Percentiles rank a stretch among this genome's conserved stretches.
Evolutionary conservation across 2,888 invertebrate species (phyloP).

Genomic region (Neocrepidodera transversa): DNA sequence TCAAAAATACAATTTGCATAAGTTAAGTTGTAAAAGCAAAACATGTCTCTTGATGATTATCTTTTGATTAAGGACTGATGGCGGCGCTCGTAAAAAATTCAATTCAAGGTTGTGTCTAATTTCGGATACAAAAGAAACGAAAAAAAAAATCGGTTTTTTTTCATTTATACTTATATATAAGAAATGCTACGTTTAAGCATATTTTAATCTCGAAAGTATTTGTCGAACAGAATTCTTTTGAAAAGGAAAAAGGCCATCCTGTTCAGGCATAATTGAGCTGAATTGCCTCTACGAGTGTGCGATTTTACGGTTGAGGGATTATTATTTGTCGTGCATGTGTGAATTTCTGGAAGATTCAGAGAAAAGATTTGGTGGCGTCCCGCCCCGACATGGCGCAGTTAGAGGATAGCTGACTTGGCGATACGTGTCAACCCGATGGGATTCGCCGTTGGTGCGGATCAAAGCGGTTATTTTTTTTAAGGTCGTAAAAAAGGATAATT

Average conservation of each 20-base stretch:
- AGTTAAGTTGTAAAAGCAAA: constrained; percentile 51
- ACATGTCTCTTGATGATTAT: constrained; percentile 35
- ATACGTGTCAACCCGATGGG: constrained; percentile 33
- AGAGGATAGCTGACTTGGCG: constrained; percentile 33
- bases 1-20: constrained; percentile 56
- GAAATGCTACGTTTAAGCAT: too few relatives aligned
- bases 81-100: constrained; percentile 12
- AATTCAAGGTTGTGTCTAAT: constrained; percentile 2
- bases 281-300: constrained; percentile 18
- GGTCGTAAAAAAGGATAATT: constrained; percentile 4
- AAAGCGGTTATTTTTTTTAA: constrained; percentile 12
- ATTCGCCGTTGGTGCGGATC: constrained; percentile 13
- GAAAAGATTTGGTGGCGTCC: constrained; percentile 6
- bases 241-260: not conserved
- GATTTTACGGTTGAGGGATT: constrained; percentile 36
- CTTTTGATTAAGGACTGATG: constrained; percentile 32
- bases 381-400: constrained; percentile 12
- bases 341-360: constrained; percentile 33
- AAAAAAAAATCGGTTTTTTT: not conserved
- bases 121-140: constrained; percentile 4
- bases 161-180: too few relatives aligned
- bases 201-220: not conserved
- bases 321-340: constrained; percentile 39
- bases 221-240: constrained; percentile 2
- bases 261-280: constrained; percentile 21